Evolutionary conservation across 2,797 vertebrate species (phyloP), one percentile per base, ranked within the genome.

Genomic region (Anableps anableps): DNA sequence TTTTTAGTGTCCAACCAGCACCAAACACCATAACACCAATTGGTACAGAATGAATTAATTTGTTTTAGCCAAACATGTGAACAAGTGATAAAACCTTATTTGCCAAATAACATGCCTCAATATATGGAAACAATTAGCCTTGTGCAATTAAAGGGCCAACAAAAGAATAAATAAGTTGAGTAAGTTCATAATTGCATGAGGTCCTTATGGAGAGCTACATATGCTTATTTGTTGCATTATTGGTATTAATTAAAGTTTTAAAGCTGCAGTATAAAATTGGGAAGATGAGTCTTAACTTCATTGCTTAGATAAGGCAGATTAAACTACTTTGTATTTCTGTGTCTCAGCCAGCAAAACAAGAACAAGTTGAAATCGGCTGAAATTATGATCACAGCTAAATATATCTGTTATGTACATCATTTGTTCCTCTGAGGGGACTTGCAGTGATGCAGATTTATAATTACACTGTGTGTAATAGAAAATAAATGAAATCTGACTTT

Each of bases 141-240:
- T 73, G 80, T 76, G 60, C 85, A 89, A 85, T 90, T 89, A 85
- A 88, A 90, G 80, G 51, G 82, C 80, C 79, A 88, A 93, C 85
- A 89, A 85, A 85, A 86, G 84, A 83, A 89, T 82, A 84, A 88
- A 88, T 85, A 91, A 79, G 80, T 76, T 80, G 78, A 79, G 81
- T 89, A 89, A 86, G 90, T 92, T 83, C 31, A 82, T 84, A 81
- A 62, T 83, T 89, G 91, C 88, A 92, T 87, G 78, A 81, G 83
- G 82, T 81, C 76, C 38, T 84, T 81, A 21, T 83, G 80, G 55
- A 84, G 82, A 80, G 89, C 83, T 88, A 89, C 91, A 90, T 92
- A 87, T 90, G 88, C 92, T 92, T 91, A 92, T 94, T 90, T 92
- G 88, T 79, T 82, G 88, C 88, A 88, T 94, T 93, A 92, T 88